These are phyloP conservation scores for Sipha flava DNA, from an alignment of 1,140 invertebrate genomes.

Conservation along the genomic window DNA sequence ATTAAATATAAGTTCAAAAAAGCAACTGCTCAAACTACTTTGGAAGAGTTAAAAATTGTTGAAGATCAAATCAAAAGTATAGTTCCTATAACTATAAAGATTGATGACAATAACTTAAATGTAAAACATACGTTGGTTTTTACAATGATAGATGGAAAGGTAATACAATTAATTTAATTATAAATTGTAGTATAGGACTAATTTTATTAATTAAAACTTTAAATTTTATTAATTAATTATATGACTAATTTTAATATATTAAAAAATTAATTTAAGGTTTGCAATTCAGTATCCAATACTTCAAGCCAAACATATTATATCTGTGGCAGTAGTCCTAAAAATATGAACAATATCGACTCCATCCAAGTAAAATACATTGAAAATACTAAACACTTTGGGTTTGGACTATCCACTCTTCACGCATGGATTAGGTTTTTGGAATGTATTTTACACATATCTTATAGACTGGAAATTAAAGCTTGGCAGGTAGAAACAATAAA, in stretches of 20 bases:
- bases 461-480: not conserved
- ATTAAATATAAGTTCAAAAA: not conserved
- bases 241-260: too few species aligned
- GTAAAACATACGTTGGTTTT: not conserved
- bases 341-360: not conserved
- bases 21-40: not conserved
- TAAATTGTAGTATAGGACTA: not conserved
- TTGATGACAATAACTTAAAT: not conserved
- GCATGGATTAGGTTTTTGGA: not conserved
- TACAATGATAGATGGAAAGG: not conserved
- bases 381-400: not conserved
- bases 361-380: too few species aligned
- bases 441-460: not conserved
- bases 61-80: not conserved
- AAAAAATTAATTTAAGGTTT: not conserved
- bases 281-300: not conserved
- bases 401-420: not conserved
- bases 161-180: not conserved
- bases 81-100: not conserved
- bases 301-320: not conserved
- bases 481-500: not conserved
- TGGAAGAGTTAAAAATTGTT: not conserved
- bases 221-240: too few species aligned
- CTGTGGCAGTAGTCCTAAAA: not conserved
- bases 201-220: too few species aligned